Evolutionary conservation across 1,140 invertebrate species (phyloP), one percentile per base, ranked within the genome.

Genomic region (Orius insidiosus): DNA sequence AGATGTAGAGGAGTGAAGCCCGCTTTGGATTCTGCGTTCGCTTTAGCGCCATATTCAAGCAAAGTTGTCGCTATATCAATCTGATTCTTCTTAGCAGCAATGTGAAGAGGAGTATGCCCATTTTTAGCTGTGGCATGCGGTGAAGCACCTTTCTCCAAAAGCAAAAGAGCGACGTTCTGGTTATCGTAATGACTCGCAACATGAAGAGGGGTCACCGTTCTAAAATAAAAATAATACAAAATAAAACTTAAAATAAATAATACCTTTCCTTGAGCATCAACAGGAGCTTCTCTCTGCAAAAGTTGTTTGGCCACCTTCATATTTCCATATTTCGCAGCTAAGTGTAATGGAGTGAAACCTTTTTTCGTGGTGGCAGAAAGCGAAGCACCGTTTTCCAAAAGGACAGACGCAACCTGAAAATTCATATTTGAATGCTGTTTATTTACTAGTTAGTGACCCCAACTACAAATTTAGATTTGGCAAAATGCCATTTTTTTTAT

Each of bases 111-210:
- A 30, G 89, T 96, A 62, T 98, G 94, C 5, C 94, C 94, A 72
- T 99, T 99, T 70, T 96, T 96, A 38, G 95, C 94, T 55, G 81
- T 76, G 16, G 88, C 83, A 63, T 97, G 88, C 11, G 94, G 90
- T 2, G 87, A 92, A 11, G 95, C 93, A 51, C 87, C 87, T 67
- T 88, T 85, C 58, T 96, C 87, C 11, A 98, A 65, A 13, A 99
- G 66, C 35, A 97, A 66, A 31, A 92, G 61, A 1, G 88, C 90
- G 9, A 96, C 86, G 56, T 87, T 81, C 50, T 88, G 85, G 62
- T 97, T 86, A 63, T 96, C 90, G 60, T 98, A 98, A 62, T 98
- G 95, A 24, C 89, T 85, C 40, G 95, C 94, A 52, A 98, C 90
- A 60, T 98, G 93, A 39, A 99, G 69, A 7, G 95, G 92, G 1